Evolutionary conservation across 2,888 invertebrate species (phyloP).

Genomic region (Zhengitettix transpicula): DNA sequence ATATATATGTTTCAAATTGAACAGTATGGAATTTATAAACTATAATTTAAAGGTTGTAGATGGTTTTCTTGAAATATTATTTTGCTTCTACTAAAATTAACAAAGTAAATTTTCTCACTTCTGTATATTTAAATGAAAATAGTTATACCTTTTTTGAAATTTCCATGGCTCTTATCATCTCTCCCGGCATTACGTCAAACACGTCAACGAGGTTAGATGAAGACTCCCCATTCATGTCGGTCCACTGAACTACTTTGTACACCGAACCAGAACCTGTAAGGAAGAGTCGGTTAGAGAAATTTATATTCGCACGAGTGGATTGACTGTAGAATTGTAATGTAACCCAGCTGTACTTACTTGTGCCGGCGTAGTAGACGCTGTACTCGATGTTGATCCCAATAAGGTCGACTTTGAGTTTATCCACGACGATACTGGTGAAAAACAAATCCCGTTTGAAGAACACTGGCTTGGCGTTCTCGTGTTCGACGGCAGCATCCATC

Average conservation of each 20-base stretch:
- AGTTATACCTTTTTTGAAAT: conserved; percentile 44
- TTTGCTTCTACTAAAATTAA: no score
- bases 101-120: no score
- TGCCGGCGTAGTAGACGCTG: conserved; percentile 82
- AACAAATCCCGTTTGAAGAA: conserved; percentile 84
- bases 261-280: conserved; percentile 68
- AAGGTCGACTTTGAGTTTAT: conserved; percentile 65
- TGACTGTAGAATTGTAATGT: neutral
- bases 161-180: conserved; percentile 77
- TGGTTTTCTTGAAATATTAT: no score
- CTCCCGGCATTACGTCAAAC: conserved; percentile 79
- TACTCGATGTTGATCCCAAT: conserved; percentile 64
- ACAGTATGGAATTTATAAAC: no score
- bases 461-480: conserved; percentile 83
- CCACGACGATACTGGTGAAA: conserved; percentile 82
- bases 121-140: no score
- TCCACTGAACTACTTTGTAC: conserved; percentile 87
- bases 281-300: neutral
- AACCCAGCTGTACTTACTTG: conserved; percentile 44
- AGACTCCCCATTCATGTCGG: conserved; percentile 55
- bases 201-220: conserved; percentile 78
- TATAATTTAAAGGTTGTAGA: no score
- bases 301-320: neutral
- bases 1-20: no score
- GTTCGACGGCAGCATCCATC: conserved; percentile 92